phyloP scores from a whole-genome alignment of 2,113 vertebrate genomes.

The Xerus inauris region DNA sequence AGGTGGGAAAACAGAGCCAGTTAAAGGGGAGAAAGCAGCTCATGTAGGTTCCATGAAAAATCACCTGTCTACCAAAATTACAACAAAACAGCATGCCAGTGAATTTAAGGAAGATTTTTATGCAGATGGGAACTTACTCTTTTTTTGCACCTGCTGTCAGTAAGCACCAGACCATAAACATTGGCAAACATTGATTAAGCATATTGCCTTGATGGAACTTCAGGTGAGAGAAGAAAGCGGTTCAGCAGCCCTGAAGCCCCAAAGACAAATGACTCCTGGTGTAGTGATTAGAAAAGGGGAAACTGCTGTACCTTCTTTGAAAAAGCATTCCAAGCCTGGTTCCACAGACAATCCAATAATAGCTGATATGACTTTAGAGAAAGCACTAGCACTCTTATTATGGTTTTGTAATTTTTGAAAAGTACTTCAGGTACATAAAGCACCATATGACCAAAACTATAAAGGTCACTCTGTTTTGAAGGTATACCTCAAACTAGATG shows the following conservation, averaged over 20 bases:
- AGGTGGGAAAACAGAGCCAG: conserved; percentile 73
- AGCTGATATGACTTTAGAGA: conserved; percentile 40
- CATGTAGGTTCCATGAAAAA: conserved; percentile 83
- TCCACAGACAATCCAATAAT: conserved; percentile 69
- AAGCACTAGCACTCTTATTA: conserved; percentile 17
- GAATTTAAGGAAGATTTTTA: conserved; percentile 84
- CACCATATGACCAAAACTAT: background rate
- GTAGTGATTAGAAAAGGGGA: conserved; percentile 69
- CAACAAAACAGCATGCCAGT: conserved; percentile 83
- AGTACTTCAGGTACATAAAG: conserved; percentile 34
- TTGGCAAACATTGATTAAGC: conserved; percentile 87
- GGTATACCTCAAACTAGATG: conserved; percentile 29
- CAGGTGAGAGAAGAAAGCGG: conserved; percentile 72
- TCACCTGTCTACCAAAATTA: conserved; percentile 85
- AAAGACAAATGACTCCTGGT: conserved; percentile 74
- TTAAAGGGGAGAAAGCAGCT: conserved; percentile 6
- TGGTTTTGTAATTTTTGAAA: conserved; percentile 38
- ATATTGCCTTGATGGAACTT: conserved; percentile 83
- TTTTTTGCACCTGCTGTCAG: conserved; percentile 84
- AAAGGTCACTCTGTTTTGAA: conserved; percentile 53
- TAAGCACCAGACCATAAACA: conserved; percentile 85
- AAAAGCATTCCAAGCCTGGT: conserved; percentile 40
- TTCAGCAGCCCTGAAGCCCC: conserved; percentile 60
- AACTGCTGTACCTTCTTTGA: conserved; percentile 61
- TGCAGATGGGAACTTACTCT: conserved; percentile 82